These are phyloP conservation scores for Plebejus melissa DNA, from an alignment of 2,888 invertebrate genomes.

Conservation along the genomic window DNA sequence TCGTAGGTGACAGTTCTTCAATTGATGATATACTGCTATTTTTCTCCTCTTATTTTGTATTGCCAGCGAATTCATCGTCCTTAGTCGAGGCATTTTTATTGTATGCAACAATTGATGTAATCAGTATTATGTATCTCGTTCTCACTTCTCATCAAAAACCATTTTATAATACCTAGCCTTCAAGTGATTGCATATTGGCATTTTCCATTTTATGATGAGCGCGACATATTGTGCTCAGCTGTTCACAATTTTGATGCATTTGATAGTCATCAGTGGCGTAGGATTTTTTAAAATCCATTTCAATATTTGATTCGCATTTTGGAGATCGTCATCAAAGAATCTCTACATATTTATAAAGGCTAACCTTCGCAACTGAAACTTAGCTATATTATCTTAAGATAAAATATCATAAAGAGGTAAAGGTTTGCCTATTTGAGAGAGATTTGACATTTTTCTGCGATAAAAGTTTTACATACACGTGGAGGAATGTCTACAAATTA, in stretches of 20 bases:
- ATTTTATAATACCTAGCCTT: neutral
- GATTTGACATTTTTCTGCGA: no score
- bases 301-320: no score
- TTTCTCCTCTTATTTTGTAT: conserved; percentile 25
- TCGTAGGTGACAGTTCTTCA: conserved; percentile 47
- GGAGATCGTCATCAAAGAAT: no score
- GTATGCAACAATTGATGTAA: conserved; percentile 8
- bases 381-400: no score
- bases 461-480: no score
- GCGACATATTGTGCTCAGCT: neutral
- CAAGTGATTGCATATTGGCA: neutral
- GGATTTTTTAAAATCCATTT: no score
- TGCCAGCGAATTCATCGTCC: conserved; percentile 8
- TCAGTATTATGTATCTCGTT: conserved; percentile 15
- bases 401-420: no score
- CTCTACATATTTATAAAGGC: no score
- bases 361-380: no score
- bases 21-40: conserved; percentile 44
- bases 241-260: neutral
- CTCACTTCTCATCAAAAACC: conserved; percentile 10
- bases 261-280: no score
- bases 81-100: neutral
- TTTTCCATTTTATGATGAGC: neutral
- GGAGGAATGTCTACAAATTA: no score
- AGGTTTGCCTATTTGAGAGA: no score